Evolutionary conservation across 23 tunicate genomes (phyloP), one percentile per base, ranked within the genome.

Genomic region (Phallusia fumigata): DNA sequence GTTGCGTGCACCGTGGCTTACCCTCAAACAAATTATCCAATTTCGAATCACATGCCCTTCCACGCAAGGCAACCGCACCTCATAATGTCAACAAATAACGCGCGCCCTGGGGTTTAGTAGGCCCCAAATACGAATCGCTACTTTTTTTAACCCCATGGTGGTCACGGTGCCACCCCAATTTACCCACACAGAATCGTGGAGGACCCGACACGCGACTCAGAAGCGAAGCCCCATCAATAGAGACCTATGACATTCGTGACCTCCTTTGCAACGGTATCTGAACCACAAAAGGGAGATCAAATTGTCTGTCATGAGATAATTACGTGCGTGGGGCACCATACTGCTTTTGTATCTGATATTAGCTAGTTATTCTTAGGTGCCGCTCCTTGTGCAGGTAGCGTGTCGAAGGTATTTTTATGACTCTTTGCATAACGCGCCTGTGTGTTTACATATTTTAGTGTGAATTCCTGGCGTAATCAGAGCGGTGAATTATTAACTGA

Each of bases 21-120:
- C 69, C 69, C 69, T 58, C 69, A 58, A 58, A 58, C 69, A 58
- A 58, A 58, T 58, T 58, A 58, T 58, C 69, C 69, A 58, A 58
- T 58, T 58, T 58, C 28, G 69, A 21, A 58, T 58, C 69, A 58
- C 69, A 58, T 22, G 28, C 69, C 69, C 69, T 21, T 22, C 69
- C 28, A 24, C 69, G 69, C 28, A 24, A 24, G 3, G 28, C 69
- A 24, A 58, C 69, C 69, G 28, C 69, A 24, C 69, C 69, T 16
- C 1, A 58, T 58, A 58, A 24, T 58, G 69, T 58, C 69, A 58
- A 58, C 69, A 58, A 58, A 58, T 16, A 40, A 5, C 47, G 47
- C 47, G 8, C 5, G 10, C 47, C 47, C 5, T 3, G 8, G 47
- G 10, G 47, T 40, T 40, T 40, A 40, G 47, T 40, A 40, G 47